phyloP scores from a whole-genome alignment of 2,797 vertebrate genomes.

The Loriculus beryllinus region DNA sequence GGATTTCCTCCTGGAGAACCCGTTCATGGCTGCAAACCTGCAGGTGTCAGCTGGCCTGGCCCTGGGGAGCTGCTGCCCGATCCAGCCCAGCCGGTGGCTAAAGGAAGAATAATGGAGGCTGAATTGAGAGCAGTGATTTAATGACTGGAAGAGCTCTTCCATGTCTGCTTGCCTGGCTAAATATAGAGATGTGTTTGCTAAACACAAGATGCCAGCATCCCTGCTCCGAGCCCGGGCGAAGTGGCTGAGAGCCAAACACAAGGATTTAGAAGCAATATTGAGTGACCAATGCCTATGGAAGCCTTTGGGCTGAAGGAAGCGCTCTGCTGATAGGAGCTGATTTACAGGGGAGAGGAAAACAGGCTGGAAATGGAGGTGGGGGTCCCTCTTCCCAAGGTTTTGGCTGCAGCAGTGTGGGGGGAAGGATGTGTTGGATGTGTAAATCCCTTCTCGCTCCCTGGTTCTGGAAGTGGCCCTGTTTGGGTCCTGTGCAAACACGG shows the following conservation, averaged over 20 bases:
- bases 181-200: background rate
- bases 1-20: background rate
- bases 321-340: background rate
- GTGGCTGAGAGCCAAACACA: background rate
- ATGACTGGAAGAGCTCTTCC: background rate
- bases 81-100: background rate
- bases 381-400: background rate
- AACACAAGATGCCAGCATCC: background rate
- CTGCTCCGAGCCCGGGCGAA: background rate
- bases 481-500: background rate
- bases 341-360: background rate
- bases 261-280: background rate
- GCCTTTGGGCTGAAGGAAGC: background rate
- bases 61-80: background rate
- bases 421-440: background rate
- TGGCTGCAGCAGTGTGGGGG: background rate
- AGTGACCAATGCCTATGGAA: background rate
- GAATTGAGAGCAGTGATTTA: background rate
- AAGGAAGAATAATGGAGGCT: background rate
- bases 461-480: background rate
- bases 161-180: background rate
- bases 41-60: background rate
- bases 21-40: background rate
- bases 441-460: background rate
- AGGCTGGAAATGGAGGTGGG: background rate